These are phyloP conservation scores for Nerophis ophidion DNA, from an alignment of 2,113 vertebrate genomes.

Conservation along the genomic window DNA sequence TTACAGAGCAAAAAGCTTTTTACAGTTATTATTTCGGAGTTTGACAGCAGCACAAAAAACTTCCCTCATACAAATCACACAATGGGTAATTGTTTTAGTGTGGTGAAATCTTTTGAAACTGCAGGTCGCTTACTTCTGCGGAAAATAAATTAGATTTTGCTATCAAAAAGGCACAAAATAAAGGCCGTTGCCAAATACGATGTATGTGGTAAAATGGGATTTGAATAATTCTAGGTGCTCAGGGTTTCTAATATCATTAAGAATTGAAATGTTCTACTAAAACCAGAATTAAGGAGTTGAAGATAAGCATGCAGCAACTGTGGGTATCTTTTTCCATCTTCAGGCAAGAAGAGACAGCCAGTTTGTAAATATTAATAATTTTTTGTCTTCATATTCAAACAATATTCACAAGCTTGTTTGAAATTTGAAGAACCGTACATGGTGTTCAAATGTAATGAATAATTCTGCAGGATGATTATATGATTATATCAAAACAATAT, in stretches of 20 bases:
- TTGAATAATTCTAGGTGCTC: neutral
- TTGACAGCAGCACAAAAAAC: conserved; percentile 4
- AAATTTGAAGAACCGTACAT: conserved; percentile 13
- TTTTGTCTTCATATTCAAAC: neutral
- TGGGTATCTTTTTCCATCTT: conserved; percentile 8
- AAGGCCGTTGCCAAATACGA: neutral
- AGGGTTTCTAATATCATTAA: neutral
- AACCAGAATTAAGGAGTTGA: conserved; percentile 5
- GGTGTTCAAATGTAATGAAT: conserved; percentile 19
- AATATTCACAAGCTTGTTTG: neutral
- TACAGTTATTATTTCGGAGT: neutral
- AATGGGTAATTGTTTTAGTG: neutral
- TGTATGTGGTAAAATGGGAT: neutral
- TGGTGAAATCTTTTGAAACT: neutral
- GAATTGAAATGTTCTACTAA: conserved; percentile 2
- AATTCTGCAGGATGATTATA: neutral
- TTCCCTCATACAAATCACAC: conserved; percentile 2
- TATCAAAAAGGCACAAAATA: neutral
- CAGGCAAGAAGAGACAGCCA: conserved; percentile 14
- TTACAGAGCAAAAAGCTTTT: neutral
- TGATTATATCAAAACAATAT: too few species aligned
- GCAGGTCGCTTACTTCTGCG: neutral
- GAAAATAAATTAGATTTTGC: neutral
- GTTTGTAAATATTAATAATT: conserved; percentile 21
- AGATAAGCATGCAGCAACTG: neutral